Base-by-base conservation (phyloP, 2,113 vertebrate genomes). In the Leptosomus discolor region DNA sequence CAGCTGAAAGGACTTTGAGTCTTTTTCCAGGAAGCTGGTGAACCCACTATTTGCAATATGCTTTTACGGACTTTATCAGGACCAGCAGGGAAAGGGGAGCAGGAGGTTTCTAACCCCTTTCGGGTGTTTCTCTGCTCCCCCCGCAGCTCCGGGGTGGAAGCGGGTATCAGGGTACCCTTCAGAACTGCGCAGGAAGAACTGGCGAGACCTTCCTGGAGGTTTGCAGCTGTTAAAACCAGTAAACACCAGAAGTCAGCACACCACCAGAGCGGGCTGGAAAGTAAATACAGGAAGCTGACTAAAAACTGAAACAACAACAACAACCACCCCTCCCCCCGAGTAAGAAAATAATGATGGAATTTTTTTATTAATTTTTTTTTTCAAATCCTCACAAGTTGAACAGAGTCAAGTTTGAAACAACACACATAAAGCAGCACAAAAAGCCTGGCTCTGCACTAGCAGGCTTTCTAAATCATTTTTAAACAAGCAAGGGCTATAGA, bases 201-300 rank as follows among this genome's bases (percentile, higher is more conserved):
- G 98, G 97, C 87, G 91, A 94, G 73, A 95, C 97, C 97, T 98
- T 97, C 96, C 97, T 78, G 97, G 57, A 92, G 85, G 43, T 96
- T 9, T 92, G 93, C 98, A 98, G 98, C 98, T 98, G 98, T 78
- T 91, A 51, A 63, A 90, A 85, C 23, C 97, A 83, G 94, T 93
- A 97, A 98, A 98, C 97, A 97, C 39, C 86, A 97, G 68, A 78
- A 96, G 93, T 57, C 96, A 96, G 97, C 87, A 34, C 78, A 88
- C 29, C 94, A 97, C 76, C 81, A 46, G 94, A 12, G 7, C 85
- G 43, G 91, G 78, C 96, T 95, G 94, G 91, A 93, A 92, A 73
- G 94, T 97, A 98, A 98, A 98, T 97, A 98, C 97, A 98, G 98
- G 98, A 98, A 98, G 96, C 94, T 83, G 94, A 70, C 92, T 97